Conservation (phyloP, 2,797 vertebrate genomes). For the Aldrovandia affinis region DNA sequence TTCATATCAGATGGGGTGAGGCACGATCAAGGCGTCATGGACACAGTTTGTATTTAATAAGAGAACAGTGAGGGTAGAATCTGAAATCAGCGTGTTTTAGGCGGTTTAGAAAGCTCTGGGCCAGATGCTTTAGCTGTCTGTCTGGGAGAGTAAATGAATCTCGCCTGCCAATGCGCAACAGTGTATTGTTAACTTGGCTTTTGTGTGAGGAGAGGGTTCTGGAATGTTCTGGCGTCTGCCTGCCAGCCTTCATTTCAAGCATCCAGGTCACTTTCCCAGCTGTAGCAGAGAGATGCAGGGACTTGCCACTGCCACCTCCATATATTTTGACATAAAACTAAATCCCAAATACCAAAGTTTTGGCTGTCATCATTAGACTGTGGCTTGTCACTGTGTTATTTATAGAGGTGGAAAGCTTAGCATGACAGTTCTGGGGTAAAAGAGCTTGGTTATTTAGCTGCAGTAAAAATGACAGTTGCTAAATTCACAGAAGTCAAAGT, state of each 20-base stretch:
- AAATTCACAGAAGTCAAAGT: not conserved
- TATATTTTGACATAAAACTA: slow-evolving; percentile 4
- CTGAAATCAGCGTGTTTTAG: not conserved
- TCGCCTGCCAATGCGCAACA: not conserved
- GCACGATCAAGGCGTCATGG: not conserved
- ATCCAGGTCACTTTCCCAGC: not conserved
- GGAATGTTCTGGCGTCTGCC: not conserved
- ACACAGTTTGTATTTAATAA: not conserved
- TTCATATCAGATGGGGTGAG: not conserved
- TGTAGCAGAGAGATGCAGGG: not conserved
- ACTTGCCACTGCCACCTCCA: not conserved
- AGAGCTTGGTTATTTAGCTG: not conserved
- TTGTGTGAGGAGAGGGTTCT: not conserved
- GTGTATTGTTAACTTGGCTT: not conserved
- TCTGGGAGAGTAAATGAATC: not conserved
- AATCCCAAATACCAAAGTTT: not conserved
- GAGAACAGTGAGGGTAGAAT: not conserved
- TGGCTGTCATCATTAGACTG: not conserved
- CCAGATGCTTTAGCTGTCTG: not conserved
- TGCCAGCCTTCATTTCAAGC: not conserved
- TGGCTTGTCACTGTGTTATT: slow-evolving; percentile 6
- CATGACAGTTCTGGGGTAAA: not conserved
- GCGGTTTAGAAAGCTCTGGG: not conserved
- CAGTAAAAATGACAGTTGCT: not conserved
- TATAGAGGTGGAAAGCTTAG: not conserved